phyloP scores from a whole-genome alignment of 1,140 invertebrate species.

The Pseudomyrmex sp. region DNA sequence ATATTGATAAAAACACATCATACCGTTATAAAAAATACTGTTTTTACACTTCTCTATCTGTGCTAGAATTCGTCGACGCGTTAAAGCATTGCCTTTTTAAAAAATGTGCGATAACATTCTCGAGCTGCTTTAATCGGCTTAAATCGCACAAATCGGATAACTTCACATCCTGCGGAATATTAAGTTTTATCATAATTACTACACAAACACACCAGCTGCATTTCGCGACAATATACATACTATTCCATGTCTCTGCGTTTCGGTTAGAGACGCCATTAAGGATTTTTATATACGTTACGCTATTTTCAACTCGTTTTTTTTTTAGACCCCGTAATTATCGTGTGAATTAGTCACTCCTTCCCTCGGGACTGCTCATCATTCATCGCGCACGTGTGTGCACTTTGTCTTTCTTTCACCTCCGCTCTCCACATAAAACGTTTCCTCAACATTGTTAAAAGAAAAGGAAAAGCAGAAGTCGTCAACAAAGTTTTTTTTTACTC shows the following conservation, averaged over 20 bases:
- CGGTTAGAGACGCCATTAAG: constrained; percentile 55
- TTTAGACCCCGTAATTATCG: constrained; percentile 65
- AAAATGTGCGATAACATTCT: not conserved
- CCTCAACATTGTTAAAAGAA: not conserved
- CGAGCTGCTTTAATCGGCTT: not conserved
- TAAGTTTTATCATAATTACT: constrained; percentile 71
- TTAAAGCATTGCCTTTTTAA: not conserved
- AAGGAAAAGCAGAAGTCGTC: not conserved
- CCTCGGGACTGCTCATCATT: not conserved
- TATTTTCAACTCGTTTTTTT: constrained; percentile 60
- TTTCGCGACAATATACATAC: constrained; percentile 48
- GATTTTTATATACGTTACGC: constrained; percentile 46
- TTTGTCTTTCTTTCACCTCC: not conserved
- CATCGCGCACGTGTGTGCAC: not conserved
- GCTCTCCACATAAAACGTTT: not conserved
- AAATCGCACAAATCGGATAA: constrained; percentile 35
- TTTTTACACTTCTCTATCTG: not conserved
- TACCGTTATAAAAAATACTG: no score
- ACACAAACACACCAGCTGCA: not conserved
- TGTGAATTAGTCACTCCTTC: constrained; percentile 59
- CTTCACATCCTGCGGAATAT: constrained; percentile 53
- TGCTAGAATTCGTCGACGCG: not conserved
- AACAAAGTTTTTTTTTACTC: not conserved
- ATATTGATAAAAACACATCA: constrained; percentile 1
- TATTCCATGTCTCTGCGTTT: not conserved